Evolutionary conservation across 2,797 vertebrate species (phyloP).

Genomic region (Lagocephalus sceleratus): DNA sequence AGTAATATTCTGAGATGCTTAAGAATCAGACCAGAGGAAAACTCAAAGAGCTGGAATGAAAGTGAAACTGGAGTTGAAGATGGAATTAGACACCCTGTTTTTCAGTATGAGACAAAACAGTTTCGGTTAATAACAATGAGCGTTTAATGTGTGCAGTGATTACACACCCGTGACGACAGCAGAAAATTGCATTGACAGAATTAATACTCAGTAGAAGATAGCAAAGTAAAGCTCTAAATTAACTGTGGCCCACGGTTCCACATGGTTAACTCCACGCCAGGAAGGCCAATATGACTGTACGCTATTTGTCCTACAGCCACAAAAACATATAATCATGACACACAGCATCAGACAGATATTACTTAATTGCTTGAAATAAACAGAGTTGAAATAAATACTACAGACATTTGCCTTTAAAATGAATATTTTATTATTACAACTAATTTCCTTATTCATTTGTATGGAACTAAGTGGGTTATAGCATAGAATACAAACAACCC

Average conservation of each 20-base stretch:
- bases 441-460: too few species aligned
- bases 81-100: conserved; percentile 21
- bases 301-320: conserved; percentile 23
- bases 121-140: conserved; percentile 19
- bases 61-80: conserved; percentile 11
- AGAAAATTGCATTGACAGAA: conserved; percentile 39
- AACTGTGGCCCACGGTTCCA: conserved; percentile 49
- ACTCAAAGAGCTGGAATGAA: neutral
- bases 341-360: neutral
- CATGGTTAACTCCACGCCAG: conserved; percentile 52
- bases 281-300: conserved; percentile 43
- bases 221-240: conserved; percentile 50
- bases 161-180: conserved; percentile 20
- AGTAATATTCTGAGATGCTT: too few species aligned
- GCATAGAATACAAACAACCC: neutral
- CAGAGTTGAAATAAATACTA: neutral
- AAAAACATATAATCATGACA: conserved; percentile 3
- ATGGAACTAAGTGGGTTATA: neutral
- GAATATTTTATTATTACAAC: too few species aligned
- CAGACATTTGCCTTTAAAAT: too few species aligned
- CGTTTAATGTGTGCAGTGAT: conserved; percentile 23
- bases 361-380: conserved; percentile 10
- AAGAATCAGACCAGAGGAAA: too few species aligned
- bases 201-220: conserved; percentile 28
- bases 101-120: conserved; percentile 33